phyloP scores from a whole-genome alignment of 2,113 vertebrate species.

The Pteronura brasiliensis region DNA sequence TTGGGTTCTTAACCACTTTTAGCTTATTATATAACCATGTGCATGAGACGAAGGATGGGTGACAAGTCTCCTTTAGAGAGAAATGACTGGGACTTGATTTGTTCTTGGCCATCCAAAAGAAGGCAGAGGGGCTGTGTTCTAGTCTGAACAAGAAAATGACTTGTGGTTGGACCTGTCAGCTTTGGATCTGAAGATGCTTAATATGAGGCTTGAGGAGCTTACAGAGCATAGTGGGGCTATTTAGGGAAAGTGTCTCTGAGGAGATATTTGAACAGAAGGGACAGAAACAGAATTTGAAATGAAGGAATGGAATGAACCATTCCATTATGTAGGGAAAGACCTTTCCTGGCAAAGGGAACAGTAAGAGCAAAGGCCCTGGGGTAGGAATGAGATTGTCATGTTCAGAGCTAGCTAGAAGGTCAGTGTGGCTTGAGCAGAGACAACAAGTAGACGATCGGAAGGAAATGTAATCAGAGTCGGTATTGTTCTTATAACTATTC shows the following conservation, averaged over 20 bases:
- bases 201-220: neutral
- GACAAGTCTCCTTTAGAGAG: constrained; percentile 20
- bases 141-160: neutral
- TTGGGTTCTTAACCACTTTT: constrained; percentile 28
- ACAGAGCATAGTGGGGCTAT: neutral
- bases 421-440: neutral
- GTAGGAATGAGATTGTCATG: neutral
- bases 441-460: neutral
- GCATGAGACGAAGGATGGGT: neutral
- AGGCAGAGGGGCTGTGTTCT: neutral
- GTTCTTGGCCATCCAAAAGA: neutral
- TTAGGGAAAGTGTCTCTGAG: neutral
- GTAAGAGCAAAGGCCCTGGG: neutral
- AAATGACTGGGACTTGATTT: constrained; percentile 1
- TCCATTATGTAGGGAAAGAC: neutral
- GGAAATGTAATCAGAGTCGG: neutral
- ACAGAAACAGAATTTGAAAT: too few species aligned
- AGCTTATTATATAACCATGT: constrained; percentile 35
- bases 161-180: neutral
- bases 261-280: neutral
- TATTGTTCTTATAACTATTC: neutral
- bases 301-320: neutral
- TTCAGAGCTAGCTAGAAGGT: neutral
- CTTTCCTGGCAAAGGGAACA: neutral
- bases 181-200: neutral